Evolutionary conservation across 2,888 invertebrate species (phyloP), one percentile per base, ranked within the genome.

Genomic region (Hesperia comma): DNA sequence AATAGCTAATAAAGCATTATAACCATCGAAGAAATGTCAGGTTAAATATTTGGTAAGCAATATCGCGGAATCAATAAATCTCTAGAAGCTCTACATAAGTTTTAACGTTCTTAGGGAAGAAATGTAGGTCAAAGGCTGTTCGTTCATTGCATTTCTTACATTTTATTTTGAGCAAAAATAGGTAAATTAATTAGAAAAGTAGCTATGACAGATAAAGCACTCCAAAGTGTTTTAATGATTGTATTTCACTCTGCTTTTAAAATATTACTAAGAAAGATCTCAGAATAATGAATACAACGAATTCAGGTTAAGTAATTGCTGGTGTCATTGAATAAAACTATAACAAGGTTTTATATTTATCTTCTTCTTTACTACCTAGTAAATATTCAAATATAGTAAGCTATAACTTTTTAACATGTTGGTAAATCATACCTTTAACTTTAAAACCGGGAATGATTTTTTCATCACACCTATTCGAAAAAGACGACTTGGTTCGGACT

Each of bases 181-280:
- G 60, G 60, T 49, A 61, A 61, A 51, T 60, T 61, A 51, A 61
- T 61, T 61, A 51, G 49, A 61, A 51, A 61, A 61, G 60, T 61
- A 61, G 33, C 49, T 51, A 49, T 37, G 49, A 61, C 49, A 32
- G 33, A 37, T 43, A 61, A 61, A 49, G 60, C 14, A 26, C 15
- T 32, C 14, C 26, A 12, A 49, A 53, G 53, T 33, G 17, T 33
- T 61, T 32, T 33, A 49, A 33, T 51, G 14, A 61, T 37, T 17
- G 17, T 33, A 49, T 61, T 61, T 53, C 37, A 15, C 17, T 51
- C 17, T 12, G 43, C 17, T 51, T 58, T 60, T 37, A 49, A 53
- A 53, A 32, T 19, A 53, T 53, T 53, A 26, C n/a, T n/a, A 32
- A 53, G 26, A 26, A 53, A 49, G 46, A 26, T 33, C 33, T 49